These are phyloP conservation scores for Battus philenor DNA, from an alignment of 1,140 invertebrate species.

Conservation along the genomic window DNA sequence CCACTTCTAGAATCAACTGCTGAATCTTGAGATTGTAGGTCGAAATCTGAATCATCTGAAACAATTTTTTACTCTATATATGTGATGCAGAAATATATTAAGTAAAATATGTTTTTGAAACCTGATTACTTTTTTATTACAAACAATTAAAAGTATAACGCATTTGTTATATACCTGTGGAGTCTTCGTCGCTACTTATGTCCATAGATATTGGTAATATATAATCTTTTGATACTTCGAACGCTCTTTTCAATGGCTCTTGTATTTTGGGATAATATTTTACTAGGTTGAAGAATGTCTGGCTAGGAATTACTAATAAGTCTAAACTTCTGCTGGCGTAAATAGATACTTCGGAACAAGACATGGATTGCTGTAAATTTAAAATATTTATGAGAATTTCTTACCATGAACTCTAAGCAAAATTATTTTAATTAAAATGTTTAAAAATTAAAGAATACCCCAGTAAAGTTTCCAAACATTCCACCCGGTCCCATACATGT, in stretches of 20 bases:
- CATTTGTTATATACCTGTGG: conserved; percentile 32
- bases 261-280: conserved; percentile 66
- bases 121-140: background rate
- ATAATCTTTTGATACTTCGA: conserved; percentile 57
- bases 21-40: conserved; percentile 43
- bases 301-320: conserved; percentile 53
- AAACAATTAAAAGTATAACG: conserved; percentile 1
- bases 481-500: conserved; percentile 68
- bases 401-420: too few relatives aligned
- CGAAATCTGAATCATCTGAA: conserved; percentile 40
- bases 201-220: conserved; percentile 63
- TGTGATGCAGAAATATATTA: background rate
- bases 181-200: conserved; percentile 28
- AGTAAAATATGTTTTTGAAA: background rate
- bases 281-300: conserved; percentile 60
- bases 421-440: too few relatives aligned
- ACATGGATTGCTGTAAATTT: conserved; percentile 44
- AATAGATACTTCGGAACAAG: conserved; percentile 55
- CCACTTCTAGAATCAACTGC: conserved; percentile 46
- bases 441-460: conserved; percentile 34
- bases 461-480: conserved; percentile 70
- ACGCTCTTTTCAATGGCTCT: conserved; percentile 55
- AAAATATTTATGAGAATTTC: conserved; percentile 6
- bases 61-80: conserved; percentile 6
- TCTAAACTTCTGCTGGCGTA: conserved; percentile 63